phyloP scores from a whole-genome alignment of 2,797 vertebrate species.

The Gymnothorax javanicus region DNA sequence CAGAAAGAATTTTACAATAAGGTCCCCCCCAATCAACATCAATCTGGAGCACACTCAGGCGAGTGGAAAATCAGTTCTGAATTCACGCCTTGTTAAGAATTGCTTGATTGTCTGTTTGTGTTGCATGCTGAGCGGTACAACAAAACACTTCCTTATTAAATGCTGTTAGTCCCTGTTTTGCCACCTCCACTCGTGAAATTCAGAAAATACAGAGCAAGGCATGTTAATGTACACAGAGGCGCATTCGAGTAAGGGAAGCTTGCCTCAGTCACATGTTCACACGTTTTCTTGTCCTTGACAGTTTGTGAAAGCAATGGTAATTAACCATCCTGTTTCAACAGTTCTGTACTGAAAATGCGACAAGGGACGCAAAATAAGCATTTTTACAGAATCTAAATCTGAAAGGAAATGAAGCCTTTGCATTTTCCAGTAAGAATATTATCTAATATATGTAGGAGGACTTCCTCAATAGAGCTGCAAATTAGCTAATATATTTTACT shows the following conservation, averaged over 20 bases:
- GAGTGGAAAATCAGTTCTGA: constrained; percentile 35
- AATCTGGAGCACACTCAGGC: constrained; percentile 26
- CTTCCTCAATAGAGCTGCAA: constrained; percentile 29
- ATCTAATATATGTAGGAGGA: constrained; percentile 4
- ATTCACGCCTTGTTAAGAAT: constrained; percentile 19
- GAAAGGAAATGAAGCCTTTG: too few relatives aligned
- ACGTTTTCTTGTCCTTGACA: constrained; percentile 63
- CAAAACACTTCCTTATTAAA: constrained; percentile 43
- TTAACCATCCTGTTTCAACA: constrained; percentile 66
- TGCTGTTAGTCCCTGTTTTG: constrained; percentile 42
- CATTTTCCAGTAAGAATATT: not conserved
- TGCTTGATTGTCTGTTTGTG: constrained; percentile 34
- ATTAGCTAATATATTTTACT: constrained; percentile 21
- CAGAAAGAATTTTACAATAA: constrained; percentile 17
- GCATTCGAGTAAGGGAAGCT: constrained; percentile 5
- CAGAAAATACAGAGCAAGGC: not conserved
- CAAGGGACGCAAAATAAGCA: constrained; percentile 54
- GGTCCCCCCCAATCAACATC: constrained; percentile 3
- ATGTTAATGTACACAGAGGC: constrained; percentile 35
- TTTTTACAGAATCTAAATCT: constrained; percentile 46
- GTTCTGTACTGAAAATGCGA: constrained; percentile 56
- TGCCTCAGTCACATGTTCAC: constrained; percentile 66
- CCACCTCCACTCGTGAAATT: constrained; percentile 41
- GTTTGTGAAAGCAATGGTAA: constrained; percentile 65
- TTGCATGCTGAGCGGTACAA: constrained; percentile 3